Base-by-base conservation (phyloP, 1,140 invertebrate species). In the Dinoponera quadriceps region DNA sequence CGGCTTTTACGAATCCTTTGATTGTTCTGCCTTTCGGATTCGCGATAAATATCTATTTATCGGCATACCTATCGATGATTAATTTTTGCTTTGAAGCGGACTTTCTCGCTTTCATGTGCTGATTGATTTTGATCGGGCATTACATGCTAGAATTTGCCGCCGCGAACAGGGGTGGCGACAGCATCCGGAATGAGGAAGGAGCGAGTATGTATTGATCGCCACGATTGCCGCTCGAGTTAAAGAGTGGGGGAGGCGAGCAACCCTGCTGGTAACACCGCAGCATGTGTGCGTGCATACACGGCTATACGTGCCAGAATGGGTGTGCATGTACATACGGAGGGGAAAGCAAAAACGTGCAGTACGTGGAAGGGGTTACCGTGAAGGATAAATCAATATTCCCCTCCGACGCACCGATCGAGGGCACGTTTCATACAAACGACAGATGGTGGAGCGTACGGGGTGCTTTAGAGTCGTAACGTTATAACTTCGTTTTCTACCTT, bases 381-480 rank as follows among this genome's bases (percentile, higher is more conserved):
- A 83, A 57, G 86, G 84, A 89, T 89, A 90, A 90, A 90, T 90
- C 89, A 90, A 90, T 90, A 90, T 89, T 82, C 88, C 82, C 89
- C 86, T 89, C 80, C 77, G 49, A 33, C 60, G n/a, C n/a, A 38
- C 73, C 68, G 78, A 88, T 88, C 80, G 83, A 80, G 78, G 83
- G 71, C 84, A 82, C 73, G 82, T 86, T 82, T 77, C 77, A 25
- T 73, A 72, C 60, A 86, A 85, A 73, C 88, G 88, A 88, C 88
- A 89, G 88, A 89, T 89, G 88, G 83, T 54, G 73, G 27, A 57
- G 57, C 49, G 59, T 54, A 65, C 48, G 68, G 86, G 86, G 74
- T 86, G 66, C 44, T 38, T 13, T 68, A 38, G 22, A 48, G 38
- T 18, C 14, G 13, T n/a, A 49, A 4, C 18, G 27, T 14, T 57